phyloP scores from a whole-genome alignment of 1,140 invertebrate species.

The Temnothorax nylanderi region DNA sequence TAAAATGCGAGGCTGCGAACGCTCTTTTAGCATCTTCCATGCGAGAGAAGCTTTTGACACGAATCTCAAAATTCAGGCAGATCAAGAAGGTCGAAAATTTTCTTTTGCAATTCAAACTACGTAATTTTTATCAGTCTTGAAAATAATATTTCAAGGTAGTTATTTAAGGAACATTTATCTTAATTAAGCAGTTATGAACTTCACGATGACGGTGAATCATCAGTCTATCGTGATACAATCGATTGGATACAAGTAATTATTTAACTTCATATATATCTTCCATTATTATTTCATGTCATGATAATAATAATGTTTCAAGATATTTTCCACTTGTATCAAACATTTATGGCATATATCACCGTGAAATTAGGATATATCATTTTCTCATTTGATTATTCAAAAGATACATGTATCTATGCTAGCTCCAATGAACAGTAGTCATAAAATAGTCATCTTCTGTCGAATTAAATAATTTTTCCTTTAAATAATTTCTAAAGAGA shows the following conservation, averaged over 20 bases:
- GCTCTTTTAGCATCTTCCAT: constrained; percentile 12
- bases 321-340: neutral
- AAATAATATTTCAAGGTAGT: neutral
- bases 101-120: neutral
- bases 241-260: neutral
- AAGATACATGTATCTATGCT: neutral
- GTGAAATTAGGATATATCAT: neutral
- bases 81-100: neutral
- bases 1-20: neutral
- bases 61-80: neutral
- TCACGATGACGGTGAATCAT: neutral
- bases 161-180: neutral
- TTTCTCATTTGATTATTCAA: neutral
- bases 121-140: neutral
- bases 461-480: neutral
- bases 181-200: neutral
- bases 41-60: neutral
- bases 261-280: neutral
- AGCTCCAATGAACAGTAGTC: neutral
- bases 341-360: neutral
- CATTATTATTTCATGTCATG: neutral
- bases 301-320: neutral
- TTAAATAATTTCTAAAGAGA: constrained; percentile 1
- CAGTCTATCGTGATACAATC: neutral
- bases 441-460: neutral